Conservation (phyloP, 2,888 invertebrate species). For the Coecobrya sp. region DNA sequence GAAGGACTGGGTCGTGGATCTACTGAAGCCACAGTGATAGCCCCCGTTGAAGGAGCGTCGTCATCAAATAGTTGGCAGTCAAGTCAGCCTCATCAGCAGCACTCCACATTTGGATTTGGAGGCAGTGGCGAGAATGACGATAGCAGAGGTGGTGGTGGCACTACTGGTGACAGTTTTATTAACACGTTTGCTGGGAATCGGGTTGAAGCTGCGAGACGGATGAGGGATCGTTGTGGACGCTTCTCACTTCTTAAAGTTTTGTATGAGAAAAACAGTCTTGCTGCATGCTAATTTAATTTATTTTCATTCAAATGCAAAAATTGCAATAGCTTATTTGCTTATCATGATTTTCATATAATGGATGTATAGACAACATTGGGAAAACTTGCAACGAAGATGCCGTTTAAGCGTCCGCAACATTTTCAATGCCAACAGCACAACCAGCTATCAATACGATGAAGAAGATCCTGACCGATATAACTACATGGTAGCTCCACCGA, state of each 20-base stretch:
- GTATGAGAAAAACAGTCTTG: conserved; percentile 33
- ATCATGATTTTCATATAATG: background rate
- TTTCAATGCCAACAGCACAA: background rate
- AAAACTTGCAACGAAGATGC: conserved; percentile 63
- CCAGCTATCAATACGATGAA: background rate
- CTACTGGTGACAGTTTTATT: conserved; percentile 46
- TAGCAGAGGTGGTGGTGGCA: conserved; percentile 31
- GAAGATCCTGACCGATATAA: conserved; percentile 11
- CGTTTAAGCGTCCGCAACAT: conserved; percentile 22
- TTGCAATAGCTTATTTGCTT: background rate
- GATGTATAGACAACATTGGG: conserved; percentile 69
- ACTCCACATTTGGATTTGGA: background rate
- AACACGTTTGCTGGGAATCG: conserved; percentile 43
- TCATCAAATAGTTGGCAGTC: conserved; percentile 18
- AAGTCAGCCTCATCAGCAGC: background rate
- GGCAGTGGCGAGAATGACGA: conserved; percentile 16
- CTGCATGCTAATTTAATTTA: background rate
- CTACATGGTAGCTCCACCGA: conserved; percentile 35
- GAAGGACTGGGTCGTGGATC: conserved; percentile 47
- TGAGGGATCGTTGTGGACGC: conserved; percentile 74
- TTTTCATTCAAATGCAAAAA: background rate
- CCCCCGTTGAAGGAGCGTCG: conserved; percentile 37
- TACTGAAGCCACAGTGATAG: conserved; percentile 2
- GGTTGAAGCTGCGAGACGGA: conserved; percentile 15
- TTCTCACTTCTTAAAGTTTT: conserved; percentile 64